These are phyloP conservation scores for Mastigias papua DNA, from an alignment of 30 jellyfish, hydroid and myxozoan genomes.

Conservation along the genomic window DNA sequence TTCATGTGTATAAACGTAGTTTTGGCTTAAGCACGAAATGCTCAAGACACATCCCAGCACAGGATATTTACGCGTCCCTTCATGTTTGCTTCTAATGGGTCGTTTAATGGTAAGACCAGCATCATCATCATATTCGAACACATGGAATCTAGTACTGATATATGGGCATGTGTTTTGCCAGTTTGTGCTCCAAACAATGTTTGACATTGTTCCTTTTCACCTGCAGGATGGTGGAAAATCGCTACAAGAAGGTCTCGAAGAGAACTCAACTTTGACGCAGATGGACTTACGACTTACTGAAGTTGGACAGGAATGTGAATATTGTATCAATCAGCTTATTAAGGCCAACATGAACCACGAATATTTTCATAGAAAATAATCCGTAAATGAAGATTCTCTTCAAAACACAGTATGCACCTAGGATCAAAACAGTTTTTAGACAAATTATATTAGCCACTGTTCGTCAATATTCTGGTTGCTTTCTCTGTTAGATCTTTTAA, in stretches of 20 bases:
- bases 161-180: no score
- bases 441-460: no score
- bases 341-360: slow-evolving; percentile 67
- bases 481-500: neutral
- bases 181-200: no score
- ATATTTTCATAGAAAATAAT: slow-evolving; percentile 28
- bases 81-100: no score
- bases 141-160: no score
- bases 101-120: no score
- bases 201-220: neutral
- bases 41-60: no score
- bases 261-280: slow-evolving; percentile 68
- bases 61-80: no score
- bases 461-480: neutral
- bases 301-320: slow-evolving; percentile 91
- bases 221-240: slow-evolving; percentile 95
- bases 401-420: neutral
- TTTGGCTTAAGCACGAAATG: no score
- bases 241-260: slow-evolving; percentile 93
- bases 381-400: neutral
- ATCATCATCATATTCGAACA: no score
- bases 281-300: slow-evolving; percentile 93
- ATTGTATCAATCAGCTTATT: slow-evolving; percentile 80
- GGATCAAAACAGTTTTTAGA: neutral
- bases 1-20: no score